Evolutionary conservation across 1,140 invertebrate genomes (phyloP), one percentile per base, ranked within the genome.

Genomic region (Sogatella furcifera): DNA sequence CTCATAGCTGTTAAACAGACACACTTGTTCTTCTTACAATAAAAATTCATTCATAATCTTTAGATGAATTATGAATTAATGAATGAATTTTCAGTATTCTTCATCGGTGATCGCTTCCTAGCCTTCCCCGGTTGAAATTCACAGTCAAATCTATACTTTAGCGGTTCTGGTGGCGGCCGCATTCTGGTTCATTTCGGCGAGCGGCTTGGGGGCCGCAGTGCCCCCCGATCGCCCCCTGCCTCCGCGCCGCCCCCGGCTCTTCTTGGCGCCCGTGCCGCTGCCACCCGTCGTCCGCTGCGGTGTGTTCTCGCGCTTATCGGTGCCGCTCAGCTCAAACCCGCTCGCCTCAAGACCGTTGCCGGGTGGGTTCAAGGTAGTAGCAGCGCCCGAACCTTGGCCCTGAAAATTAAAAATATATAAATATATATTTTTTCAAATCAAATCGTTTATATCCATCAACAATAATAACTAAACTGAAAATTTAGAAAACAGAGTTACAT

Each of bases 231-330:
- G 19, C 8, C 60, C 61, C 21, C 59, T 52, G 19, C 74, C 74
- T n/a, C 77, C 76, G 57, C 79, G 73, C 66, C 78, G 68, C 15
- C 78, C 72, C 56, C 79, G 69, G 58, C 73, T 67, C 66, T 76
- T 79, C 61, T 80, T 78, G 15, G 52, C 41, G 17, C 74, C 74
- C 15, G 77, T 76, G 57, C 79, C 67, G 67, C 76, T 79, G 61
- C 80, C 78, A 53, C 65, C 62, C 1, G 68, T 67, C 58, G 72
- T 72, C 59, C 73, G 73, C 65, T 77, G 77, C 41, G 71, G 66
- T 19, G 69, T 67, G 62, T 78, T 78, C 64, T 80, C 80, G 34
- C 81, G 76, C 78, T 53, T 81, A 75, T 83, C 80, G 5, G 71
- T 68, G 62, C 34, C 34, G 34, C 11, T 38, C 63, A 73, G 67